These are phyloP conservation scores for Epirrhoe alternata DNA, from an alignment of 2,888 invertebrate genomes.

Conservation along the genomic window DNA sequence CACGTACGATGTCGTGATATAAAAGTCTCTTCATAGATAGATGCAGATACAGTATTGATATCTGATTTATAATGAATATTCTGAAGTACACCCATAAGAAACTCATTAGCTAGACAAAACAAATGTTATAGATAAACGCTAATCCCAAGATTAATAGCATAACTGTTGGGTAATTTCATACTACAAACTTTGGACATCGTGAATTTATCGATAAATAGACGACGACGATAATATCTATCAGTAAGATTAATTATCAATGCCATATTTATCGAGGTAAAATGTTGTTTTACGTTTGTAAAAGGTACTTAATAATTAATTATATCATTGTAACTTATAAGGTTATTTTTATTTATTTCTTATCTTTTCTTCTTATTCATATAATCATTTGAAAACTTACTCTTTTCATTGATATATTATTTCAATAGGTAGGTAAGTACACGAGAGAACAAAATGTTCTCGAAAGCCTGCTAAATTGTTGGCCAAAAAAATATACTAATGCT, in stretches of 20 bases:
- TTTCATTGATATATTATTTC: too few relatives aligned
- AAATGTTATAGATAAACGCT: constrained; percentile 46
- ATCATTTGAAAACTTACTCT: too few relatives aligned
- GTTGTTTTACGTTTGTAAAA: not conserved
- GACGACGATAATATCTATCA: not conserved
- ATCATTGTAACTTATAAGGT: too few relatives aligned
- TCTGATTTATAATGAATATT: constrained; percentile 33
- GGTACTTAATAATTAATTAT: not conserved
- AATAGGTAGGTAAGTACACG: too few relatives aligned
- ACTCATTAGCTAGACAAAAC: constrained; percentile 39
- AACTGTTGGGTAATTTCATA: constrained; percentile 6
- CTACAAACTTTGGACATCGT: not conserved
- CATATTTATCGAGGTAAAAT: not conserved
- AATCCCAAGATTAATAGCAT: constrained; percentile 40
- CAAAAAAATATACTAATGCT: too few relatives aligned
- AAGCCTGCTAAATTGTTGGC: too few relatives aligned
- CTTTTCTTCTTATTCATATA: too few relatives aligned
- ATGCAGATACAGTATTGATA: constrained; percentile 18
- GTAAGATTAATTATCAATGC: not conserved
- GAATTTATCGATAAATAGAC: constrained; percentile 1
- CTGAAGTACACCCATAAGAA: constrained; percentile 42
- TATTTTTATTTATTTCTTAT: too few relatives aligned
- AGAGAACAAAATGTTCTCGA: too few relatives aligned
- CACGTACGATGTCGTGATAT: too few relatives aligned
- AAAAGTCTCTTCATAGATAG: not conserved